These are phyloP conservation scores for Phaethon lepturus DNA, from an alignment of 2,113 vertebrate genomes.

Conservation along the genomic window DNA sequence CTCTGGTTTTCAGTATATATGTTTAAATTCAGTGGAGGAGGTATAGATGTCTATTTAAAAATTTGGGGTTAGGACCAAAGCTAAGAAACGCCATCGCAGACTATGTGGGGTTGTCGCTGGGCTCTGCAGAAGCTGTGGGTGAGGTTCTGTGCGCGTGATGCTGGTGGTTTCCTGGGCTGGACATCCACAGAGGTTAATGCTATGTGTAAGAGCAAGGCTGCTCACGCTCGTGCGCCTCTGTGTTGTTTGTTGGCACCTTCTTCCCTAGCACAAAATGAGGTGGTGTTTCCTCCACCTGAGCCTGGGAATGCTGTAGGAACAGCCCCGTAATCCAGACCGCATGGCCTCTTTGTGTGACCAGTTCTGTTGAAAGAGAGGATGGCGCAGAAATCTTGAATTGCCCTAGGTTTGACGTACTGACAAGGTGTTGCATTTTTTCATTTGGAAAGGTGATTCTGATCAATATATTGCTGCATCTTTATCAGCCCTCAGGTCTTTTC, in stretches of 20 bases:
- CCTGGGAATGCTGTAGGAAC: not conserved
- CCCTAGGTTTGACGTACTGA: rapidly evolving
- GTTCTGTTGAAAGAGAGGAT: not conserved
- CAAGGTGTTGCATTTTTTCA: not conserved
- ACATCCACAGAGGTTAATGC: not conserved
- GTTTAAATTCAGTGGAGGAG: not conserved
- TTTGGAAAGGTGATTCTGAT: not conserved
- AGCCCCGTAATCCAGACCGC: rapidly evolving
- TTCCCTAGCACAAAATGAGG: not conserved
- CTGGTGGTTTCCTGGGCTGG: not conserved
- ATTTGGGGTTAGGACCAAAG: not conserved
- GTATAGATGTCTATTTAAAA: not conserved
- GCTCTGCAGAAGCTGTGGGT: not conserved
- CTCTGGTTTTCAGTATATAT: not conserved
- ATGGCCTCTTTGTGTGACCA: not conserved
- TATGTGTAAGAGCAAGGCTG: not conserved
- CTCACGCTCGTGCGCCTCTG: rapidly evolving
- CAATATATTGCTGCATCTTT: not conserved
- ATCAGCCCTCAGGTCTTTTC: not conserved
- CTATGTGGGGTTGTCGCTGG: rapidly evolving
- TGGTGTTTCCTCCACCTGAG: not conserved
- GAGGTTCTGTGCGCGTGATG: rapidly evolving
- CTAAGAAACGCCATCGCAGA: rapidly evolving
- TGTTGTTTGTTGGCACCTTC: not conserved
- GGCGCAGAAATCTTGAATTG: not conserved